Evolutionary conservation across 2,797 vertebrate species (phyloP).

Genomic region (Echeneis naucrates): DNA sequence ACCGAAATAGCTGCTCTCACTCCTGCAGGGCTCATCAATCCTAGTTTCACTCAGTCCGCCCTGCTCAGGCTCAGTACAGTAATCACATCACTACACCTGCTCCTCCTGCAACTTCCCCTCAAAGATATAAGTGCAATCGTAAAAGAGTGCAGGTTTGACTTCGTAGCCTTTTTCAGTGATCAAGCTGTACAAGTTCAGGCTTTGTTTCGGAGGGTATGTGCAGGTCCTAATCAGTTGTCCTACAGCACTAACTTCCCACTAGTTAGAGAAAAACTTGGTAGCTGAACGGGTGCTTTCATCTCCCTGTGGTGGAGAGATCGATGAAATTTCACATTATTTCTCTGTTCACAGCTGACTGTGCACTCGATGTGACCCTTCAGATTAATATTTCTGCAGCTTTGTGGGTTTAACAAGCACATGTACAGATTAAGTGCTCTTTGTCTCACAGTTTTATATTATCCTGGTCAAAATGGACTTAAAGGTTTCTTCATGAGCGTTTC

Average conservation of each 20-base stretch:
- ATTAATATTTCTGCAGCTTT: background rate
- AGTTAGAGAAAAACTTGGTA: background rate
- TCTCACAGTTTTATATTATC: background rate
- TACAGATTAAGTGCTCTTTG: background rate
- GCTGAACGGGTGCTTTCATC: slow-evolving; percentile 19
- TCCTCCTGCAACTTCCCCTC: slow-evolving; percentile 37
- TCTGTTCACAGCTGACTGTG: slow-evolving; percentile 8
- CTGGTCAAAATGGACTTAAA: background rate
- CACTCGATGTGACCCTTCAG: background rate
- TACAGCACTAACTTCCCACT: slow-evolving; percentile 12
- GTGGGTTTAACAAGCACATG: slow-evolving; percentile 15
- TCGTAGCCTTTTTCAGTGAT: slow-evolving; percentile 29
- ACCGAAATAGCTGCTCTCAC: slow-evolving; percentile 61
- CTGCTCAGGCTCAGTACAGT: slow-evolving; percentile 46
- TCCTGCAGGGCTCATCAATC: slow-evolving; percentile 71
- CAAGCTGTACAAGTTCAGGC: slow-evolving; percentile 15
- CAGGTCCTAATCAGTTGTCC: too few species aligned
- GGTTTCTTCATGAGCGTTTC: background rate
- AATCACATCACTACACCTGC: slow-evolving; percentile 65
- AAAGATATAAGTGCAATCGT: slow-evolving; percentile 30
- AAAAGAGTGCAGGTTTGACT: slow-evolving; percentile 13
- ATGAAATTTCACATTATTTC: slow-evolving; percentile 15
- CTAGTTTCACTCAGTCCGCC: slow-evolving; percentile 57
- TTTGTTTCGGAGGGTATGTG: slow-evolving; percentile 8
- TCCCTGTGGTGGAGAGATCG: slow-evolving; percentile 9